Percentiles rank a stretch among this genome's conserved stretches.
These are phyloP conservation scores for Malachius bipustulatus DNA, from an alignment of 2,888 invertebrate genomes.

Conservation along the genomic window DNA sequence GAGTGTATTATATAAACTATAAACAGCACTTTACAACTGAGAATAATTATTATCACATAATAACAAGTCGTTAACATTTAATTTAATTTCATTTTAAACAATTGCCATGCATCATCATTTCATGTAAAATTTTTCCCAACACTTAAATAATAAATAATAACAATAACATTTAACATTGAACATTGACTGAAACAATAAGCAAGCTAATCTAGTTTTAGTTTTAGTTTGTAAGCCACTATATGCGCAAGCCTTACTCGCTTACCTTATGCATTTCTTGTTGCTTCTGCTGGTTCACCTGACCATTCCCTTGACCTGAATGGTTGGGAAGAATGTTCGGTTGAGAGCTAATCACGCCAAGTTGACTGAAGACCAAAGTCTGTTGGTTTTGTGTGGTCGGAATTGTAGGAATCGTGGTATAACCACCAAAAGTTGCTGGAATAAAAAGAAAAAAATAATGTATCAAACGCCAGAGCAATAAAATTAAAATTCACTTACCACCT, in stretches of 20 bases:
- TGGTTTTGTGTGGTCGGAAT: conserved; percentile 62
- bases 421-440: conserved; percentile 49
- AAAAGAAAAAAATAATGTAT: conserved; percentile 5
- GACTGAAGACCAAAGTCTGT: conserved; percentile 67
- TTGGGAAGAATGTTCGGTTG: conserved; percentile 55
- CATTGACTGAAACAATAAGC: too few relatives aligned
- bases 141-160: too few relatives aligned
- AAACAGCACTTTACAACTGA: too few relatives aligned
- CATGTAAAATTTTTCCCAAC: too few relatives aligned
- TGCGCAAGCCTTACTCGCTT: conserved; percentile 21
- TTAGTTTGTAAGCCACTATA: conserved; percentile 3
- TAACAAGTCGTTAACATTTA: too few relatives aligned
- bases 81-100: too few relatives aligned
- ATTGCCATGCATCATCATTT: too few relatives aligned
- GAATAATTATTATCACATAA: too few relatives aligned
- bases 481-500: conserved; percentile 38
- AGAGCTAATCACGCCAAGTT: conserved; percentile 56
- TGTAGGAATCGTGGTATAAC: conserved; percentile 67
- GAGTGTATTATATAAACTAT: too few relatives aligned
- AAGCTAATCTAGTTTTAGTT: too few relatives aligned
- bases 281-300: conserved; percentile 43
- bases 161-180: too few relatives aligned
- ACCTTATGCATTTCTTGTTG: conserved; percentile 57
- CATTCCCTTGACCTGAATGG: conserved; percentile 42
- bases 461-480: conserved; percentile 1